Evolutionary conservation across 2,797 vertebrate species (phyloP), one percentile per base, ranked within the genome.

Genomic region (Poeciliopsis infans): DNA sequence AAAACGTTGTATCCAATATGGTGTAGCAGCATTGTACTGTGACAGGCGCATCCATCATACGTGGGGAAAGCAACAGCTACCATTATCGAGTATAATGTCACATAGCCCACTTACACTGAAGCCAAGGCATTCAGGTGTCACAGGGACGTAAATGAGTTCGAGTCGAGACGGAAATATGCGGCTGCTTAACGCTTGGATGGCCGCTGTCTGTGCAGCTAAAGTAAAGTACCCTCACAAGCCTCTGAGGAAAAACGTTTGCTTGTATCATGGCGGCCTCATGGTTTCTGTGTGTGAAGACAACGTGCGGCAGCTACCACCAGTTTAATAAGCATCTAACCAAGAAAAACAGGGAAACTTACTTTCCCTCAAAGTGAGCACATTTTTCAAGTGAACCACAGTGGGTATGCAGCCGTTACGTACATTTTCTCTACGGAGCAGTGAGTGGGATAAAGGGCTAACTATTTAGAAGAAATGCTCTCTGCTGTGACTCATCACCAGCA

Each of bases 31-130:
- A 79, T 72, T 66, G 74, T 4, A 45, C 74, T 5, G 13, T 88
- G 90, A 92, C 90, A 90, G 88, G 89, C 47, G 41, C 92, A 92
- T 95, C 92, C 88, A 93, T 94, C 92, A 92, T 28, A 79, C 76
- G 46, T 69, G 89, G 84, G 86, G 79, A 77, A 85, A 80, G 87
- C 77, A 85, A 84, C 81, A 87, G 88, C 81, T 74, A 28, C 84
- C 81, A 86, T 90, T 88, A 92, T 91, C 79, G 86, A 87, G 82
- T 81, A 85, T 89, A 89, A 93, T 91, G 90, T 89, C 88, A 86
- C 25, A 79, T 85, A 84, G 86, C 83, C 80, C 89, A 90, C 83
- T 87, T 89, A 86, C 83, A 87, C 74, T 66, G 59, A 78, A 84
- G 79, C 87, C 83, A 82, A 87, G 75, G 83, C 89, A 81, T 80